Evolutionary conservation across 2,797 vertebrate species (phyloP).

Genomic region (Oryzias dopingdopingensis): DNA sequence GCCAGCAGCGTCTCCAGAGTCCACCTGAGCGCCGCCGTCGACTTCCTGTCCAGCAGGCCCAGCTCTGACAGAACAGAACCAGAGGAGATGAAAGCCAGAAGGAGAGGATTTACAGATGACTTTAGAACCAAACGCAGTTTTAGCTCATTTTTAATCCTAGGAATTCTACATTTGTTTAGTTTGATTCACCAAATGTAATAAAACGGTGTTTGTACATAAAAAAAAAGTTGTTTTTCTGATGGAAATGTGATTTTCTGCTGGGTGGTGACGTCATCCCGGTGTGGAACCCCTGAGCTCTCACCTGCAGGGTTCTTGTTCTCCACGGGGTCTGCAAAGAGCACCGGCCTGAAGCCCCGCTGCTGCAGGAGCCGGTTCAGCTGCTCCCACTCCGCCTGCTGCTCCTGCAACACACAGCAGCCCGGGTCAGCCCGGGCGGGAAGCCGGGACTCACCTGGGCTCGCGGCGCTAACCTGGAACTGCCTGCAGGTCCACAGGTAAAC

Average conservation of each 20-base stretch:
- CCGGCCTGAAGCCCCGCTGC: constrained; percentile 80
- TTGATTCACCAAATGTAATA: too few species aligned
- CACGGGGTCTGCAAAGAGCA: constrained; percentile 73
- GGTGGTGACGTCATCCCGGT: too few species aligned
- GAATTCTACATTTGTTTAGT: too few species aligned
- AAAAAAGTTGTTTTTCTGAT: too few species aligned
- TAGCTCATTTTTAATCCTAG: too few species aligned
- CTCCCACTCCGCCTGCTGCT: constrained; percentile 85
- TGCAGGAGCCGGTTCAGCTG: constrained; percentile 77
- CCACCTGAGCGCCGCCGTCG: constrained; percentile 75
- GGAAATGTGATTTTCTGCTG: too few species aligned
- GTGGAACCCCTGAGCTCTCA: constrained; percentile 40
- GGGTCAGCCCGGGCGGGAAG: background rate
- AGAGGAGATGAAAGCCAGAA: too few species aligned
- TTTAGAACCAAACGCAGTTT: too few species aligned
- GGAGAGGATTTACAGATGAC: too few species aligned
- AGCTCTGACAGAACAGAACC: constrained; percentile 64
- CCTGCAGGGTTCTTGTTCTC: constrained; percentile 74
- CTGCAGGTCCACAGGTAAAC: constrained; percentile 73
- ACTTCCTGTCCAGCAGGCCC: constrained; percentile 81
- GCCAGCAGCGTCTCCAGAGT: constrained; percentile 81
- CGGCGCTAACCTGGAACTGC: constrained; percentile 70
- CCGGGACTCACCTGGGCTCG: background rate
- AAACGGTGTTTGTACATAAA: too few species aligned
- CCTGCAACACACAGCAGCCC: constrained; percentile 50